phyloP scores from a whole-genome alignment of 2,888 invertebrate species.

The Pseudanteris insignis region DNA sequence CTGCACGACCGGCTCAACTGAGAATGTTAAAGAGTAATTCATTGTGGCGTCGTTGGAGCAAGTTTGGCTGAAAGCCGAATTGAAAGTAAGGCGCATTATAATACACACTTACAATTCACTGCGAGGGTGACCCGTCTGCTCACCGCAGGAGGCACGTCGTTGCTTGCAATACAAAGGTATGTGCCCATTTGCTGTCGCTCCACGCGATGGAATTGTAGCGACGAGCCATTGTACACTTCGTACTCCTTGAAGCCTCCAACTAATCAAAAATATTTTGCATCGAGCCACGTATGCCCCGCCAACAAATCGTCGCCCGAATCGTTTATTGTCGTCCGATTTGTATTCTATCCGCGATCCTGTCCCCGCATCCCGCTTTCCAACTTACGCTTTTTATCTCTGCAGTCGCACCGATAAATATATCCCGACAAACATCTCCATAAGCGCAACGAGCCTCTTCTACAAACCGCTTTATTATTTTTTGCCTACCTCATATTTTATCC shows the following conservation, averaged over 20 bases:
- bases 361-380: slow-evolving; percentile 1
- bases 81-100: slow-evolving; percentile 40
- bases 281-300: slow-evolving; percentile 22
- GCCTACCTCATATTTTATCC: not conserved
- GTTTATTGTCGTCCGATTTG: slow-evolving; percentile 35
- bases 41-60: slow-evolving; percentile 36
- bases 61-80: slow-evolving; percentile 38
- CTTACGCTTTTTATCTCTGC: slow-evolving; percentile 30
- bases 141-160: slow-evolving; percentile 90
- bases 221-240: slow-evolving; percentile 80
- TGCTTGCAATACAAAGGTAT: slow-evolving; percentile 90
- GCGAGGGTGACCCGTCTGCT: slow-evolving; percentile 87
- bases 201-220: slow-evolving; percentile 79
- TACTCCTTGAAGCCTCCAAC: slow-evolving; percentile 34
- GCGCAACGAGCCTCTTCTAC: slow-evolving; percentile 2
- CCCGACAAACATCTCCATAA: slow-evolving; percentile 34
- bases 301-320: slow-evolving; percentile 22
- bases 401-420: slow-evolving; percentile 33
- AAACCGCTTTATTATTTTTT: slow-evolving; percentile 19
- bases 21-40: slow-evolving; percentile 47
- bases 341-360: slow-evolving; percentile 18
- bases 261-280: slow-evolving; percentile 40
- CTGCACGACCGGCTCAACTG: slow-evolving; percentile 89
- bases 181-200: slow-evolving; percentile 91
- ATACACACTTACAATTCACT: slow-evolving; percentile 82